phyloP scores from a whole-genome alignment of 2,113 vertebrate species.

The Scolopax mira region DNA sequence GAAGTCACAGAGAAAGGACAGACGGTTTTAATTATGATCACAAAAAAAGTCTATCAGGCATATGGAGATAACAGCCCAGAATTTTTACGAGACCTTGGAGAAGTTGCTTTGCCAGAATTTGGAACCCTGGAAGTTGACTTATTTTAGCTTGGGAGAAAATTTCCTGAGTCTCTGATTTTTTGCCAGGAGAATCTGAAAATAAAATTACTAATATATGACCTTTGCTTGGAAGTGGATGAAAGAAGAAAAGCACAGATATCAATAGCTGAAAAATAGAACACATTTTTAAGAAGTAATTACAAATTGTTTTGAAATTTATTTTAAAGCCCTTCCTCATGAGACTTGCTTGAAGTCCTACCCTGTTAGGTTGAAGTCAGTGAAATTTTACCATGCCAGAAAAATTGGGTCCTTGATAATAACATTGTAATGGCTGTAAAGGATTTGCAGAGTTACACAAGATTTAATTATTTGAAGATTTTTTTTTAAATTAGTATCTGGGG shows the following conservation, averaged over 20 bases:
- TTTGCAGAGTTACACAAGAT: background rate
- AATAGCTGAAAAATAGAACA: background rate
- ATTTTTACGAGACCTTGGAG: constrained; percentile 64
- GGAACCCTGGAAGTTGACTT: constrained; percentile 19
- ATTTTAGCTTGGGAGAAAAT: constrained; percentile 11
- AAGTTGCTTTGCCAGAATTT: constrained; percentile 48
- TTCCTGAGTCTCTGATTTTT: background rate
- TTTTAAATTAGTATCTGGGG: background rate
- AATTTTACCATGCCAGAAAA: background rate
- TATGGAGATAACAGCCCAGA: constrained; percentile 60
- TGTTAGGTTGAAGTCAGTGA: background rate
- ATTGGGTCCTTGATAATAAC: background rate
- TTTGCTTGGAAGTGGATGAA: background rate
- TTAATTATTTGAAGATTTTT: background rate
- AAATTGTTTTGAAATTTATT: background rate
- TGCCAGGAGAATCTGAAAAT: background rate
- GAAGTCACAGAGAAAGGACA: constrained; percentile 57
- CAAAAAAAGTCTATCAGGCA: constrained; percentile 47
- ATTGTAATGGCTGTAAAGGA: background rate
- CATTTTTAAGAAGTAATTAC: background rate
- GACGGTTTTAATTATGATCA: constrained; percentile 59
- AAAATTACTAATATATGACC: background rate
- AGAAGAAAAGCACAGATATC: background rate
- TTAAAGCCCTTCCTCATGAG: background rate
- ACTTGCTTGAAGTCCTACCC: background rate